Evolutionary conservation across 2,888 invertebrate species (phyloP), one percentile per base, ranked within the genome.

Genomic region (Nasonia oneida): DNA sequence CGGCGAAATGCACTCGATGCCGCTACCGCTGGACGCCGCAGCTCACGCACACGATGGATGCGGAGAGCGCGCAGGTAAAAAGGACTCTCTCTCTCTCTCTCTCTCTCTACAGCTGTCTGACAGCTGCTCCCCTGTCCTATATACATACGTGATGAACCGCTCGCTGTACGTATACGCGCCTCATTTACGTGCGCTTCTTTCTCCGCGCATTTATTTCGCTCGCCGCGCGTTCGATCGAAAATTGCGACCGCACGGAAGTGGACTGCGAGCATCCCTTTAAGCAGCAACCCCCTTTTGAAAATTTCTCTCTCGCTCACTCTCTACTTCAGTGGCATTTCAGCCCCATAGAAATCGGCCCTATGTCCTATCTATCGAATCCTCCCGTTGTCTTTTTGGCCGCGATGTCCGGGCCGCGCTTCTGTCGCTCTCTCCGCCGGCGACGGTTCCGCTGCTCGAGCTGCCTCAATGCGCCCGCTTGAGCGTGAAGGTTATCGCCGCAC

Each of bases 91-190:
- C 42, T 42, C 42, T 57, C 57, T 29, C 29, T 29, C 29, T 42
- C 42, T 57, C 57, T 61, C 57, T 23, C 80, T 92, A 92, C 93
- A 93, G 93, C 93, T 93, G 93, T 93, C 93, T 88, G 92, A 92
- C 93, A 93, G 93, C 93, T 93, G 93, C 93, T 91, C 92, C 90
- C 91, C 91, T 93, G 93, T 93, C 93, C 93, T 92, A 93, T 90
- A 93, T 92, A 92, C 92, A 92, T 92, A 90, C 90, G 88, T 89
- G 91, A 93, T 92, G 91, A 91, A 91, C 90, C 90, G 87, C 89
- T 89, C 89, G 89, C 87, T 47, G n/a, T 73, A 18, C 29, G 29
- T 53, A 61, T 86, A 75, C 61, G 75, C 81, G 71, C 47, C 81
- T 85, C 80, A 84, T 84, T 84, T 84, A 74, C 83, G 78, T 81